These are phyloP conservation scores for Bellardia bayeri DNA, from an alignment of 2,888 invertebrate species.

Conservation along the genomic window DNA sequence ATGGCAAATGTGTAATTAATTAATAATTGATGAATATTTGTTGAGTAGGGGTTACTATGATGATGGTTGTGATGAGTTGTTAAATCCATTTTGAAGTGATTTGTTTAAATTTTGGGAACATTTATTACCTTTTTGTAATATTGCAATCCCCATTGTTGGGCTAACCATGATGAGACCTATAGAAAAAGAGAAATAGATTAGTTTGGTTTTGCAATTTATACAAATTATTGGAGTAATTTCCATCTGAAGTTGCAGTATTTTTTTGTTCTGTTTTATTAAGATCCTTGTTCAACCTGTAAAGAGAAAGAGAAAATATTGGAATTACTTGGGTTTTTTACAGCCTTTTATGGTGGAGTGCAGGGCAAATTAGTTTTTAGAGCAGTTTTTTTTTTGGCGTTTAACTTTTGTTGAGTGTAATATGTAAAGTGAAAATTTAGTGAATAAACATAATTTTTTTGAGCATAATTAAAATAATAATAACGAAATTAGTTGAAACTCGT, in stretches of 20 bases:
- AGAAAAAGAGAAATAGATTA: slow-evolving; percentile 73
- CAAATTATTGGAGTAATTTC: not conserved
- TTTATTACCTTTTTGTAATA: slow-evolving; percentile 45
- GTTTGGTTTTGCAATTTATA: not conserved
- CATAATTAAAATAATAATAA: too few species aligned
- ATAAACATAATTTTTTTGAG: not conserved
- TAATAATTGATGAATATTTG: slow-evolving; percentile 26
- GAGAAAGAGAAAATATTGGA: slow-evolving; percentile 16
- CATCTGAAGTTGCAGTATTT: not conserved
- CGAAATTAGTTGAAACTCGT: too few species aligned
- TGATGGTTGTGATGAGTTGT: slow-evolving; percentile 59
- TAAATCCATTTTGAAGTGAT: slow-evolving; percentile 59
- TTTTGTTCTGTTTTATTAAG: not conserved
- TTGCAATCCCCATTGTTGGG: not conserved
- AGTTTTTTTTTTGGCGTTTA: not conserved
- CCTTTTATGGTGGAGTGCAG: not conserved
- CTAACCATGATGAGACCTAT: slow-evolving; percentile 25
- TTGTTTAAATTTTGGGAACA: slow-evolving; percentile 2
- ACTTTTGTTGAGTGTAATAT: not conserved
- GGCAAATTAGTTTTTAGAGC: not conserved
- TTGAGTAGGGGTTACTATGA: slow-evolving; percentile 55
- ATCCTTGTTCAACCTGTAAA: slow-evolving; percentile 56
- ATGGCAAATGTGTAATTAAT: slow-evolving; percentile 35
- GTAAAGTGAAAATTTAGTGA: not conserved
- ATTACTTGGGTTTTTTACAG: slow-evolving; percentile 5